These are phyloP conservation scores for Papilio gigon DNA, from an alignment of 2,888 invertebrate species.

Conservation along the genomic window DNA sequence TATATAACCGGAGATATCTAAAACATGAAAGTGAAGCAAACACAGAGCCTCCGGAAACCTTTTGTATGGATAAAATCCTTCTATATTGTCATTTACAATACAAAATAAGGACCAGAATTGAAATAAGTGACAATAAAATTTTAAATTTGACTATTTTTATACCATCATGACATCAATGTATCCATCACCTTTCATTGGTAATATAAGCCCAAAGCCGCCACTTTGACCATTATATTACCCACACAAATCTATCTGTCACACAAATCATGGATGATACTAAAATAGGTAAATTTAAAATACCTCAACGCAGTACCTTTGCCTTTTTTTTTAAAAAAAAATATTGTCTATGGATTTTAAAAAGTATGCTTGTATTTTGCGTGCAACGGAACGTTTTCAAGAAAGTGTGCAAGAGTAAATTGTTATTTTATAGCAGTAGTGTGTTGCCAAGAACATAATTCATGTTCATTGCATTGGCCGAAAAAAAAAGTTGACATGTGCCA, in stretches of 20 bases:
- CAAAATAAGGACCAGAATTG: too few relatives aligned
- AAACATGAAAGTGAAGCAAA: too few relatives aligned
- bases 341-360: neutral
- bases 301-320: neutral
- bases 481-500: constrained; percentile 33
- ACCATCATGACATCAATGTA: constrained; percentile 47
- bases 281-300: constrained; percentile 42
- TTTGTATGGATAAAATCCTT: too few relatives aligned
- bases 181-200: constrained; percentile 44
- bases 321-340: neutral
- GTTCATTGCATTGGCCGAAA: constrained; percentile 23
- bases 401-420: constrained; percentile 4
- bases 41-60: too few relatives aligned
- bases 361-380: neutral
- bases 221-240: constrained; percentile 58
- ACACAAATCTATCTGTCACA: constrained; percentile 51
- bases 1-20: too few relatives aligned
- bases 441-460: constrained; percentile 30
- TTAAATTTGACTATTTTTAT: constrained; percentile 46
- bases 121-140: too few relatives aligned
- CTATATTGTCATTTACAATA: neutral
- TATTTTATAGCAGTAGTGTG: constrained; percentile 21
- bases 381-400: constrained; percentile 13
- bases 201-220: constrained; percentile 72
- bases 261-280: constrained; percentile 49